A percentile compares a stretch with the other conserved stretches of the same genome.
These are phyloP conservation scores for Leucophenga maculata DNA, from an alignment of 2,888 invertebrate species.

Conservation along the genomic window DNA sequence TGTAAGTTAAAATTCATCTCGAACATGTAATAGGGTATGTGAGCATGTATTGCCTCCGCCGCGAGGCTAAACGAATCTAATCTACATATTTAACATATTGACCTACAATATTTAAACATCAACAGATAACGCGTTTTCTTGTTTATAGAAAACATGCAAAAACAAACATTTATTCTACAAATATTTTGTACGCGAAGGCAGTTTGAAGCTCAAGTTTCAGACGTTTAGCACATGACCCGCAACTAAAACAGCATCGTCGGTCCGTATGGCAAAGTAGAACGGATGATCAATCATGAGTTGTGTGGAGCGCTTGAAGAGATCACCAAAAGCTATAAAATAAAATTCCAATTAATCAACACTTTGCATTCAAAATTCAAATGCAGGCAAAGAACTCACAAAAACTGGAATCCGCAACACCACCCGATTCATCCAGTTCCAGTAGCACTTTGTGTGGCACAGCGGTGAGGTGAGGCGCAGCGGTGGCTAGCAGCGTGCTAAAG, in stretches of 20 bases:
- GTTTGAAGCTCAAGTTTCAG: slow-evolving; percentile 30
- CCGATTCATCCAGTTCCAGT: slow-evolving; percentile 47
- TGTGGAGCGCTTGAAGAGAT: slow-evolving; percentile 51
- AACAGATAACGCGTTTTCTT: slow-evolving; percentile 49
- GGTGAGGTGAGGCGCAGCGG: slow-evolving; percentile 52
- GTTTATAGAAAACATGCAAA: background rate
- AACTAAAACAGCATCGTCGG: slow-evolving; percentile 47
- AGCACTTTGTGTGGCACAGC: slow-evolving; percentile 47
- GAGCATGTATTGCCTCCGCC: no score
- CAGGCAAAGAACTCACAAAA: slow-evolving; percentile 45
- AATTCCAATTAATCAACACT: background rate
- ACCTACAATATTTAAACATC: slow-evolving; percentile 3
- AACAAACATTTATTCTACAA: slow-evolving; percentile 1
- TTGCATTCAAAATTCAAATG: background rate
- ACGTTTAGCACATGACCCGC: slow-evolving; percentile 56
- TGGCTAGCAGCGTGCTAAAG: slow-evolving; percentile 48
- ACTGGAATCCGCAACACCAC: slow-evolving; percentile 38
- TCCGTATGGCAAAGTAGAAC: slow-evolving; percentile 55
- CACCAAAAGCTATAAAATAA: slow-evolving; percentile 45
- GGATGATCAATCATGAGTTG: slow-evolving; percentile 61
- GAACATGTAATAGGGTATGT: no score
- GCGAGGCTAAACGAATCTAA: background rate
- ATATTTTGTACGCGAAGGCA: background rate
- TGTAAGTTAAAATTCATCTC: background rate
- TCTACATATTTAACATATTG: slow-evolving; percentile 8